Percentiles rank a stretch among this genome's conserved stretches.
Conservation (phyloP, 2,797 vertebrate species). For the Sciurus vulgaris region DNA sequence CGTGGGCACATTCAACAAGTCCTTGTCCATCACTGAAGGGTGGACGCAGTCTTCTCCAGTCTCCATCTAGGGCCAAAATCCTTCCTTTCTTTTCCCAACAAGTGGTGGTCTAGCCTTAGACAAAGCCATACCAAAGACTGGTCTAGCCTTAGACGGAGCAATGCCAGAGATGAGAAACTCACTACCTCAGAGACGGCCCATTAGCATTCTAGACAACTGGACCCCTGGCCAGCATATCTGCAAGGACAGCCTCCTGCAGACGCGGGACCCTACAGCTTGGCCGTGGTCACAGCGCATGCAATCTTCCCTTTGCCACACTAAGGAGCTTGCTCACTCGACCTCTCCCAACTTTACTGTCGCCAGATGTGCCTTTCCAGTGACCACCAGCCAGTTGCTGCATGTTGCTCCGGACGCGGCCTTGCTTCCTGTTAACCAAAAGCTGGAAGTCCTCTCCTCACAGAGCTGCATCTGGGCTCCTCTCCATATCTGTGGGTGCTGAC, state of each 20-base stretch:
- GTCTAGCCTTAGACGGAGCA: not conserved
- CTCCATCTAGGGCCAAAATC: not conserved
- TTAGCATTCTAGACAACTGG: too few species aligned
- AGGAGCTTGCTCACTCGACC: not conserved
- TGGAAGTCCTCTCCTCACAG: rapidly evolving
- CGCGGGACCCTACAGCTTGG: rapidly evolving
- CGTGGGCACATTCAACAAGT: not conserved
- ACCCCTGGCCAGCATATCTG: not conserved
- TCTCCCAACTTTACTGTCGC: not conserved
- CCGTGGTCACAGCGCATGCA: rapidly evolving
- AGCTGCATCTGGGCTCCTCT: not conserved
- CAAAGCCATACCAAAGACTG: rapidly evolving
- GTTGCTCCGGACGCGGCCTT: not conserved
- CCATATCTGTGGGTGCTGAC: not conserved
- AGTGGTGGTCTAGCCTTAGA: rapidly evolving
- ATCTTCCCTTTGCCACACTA: not conserved
- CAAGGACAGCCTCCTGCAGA: not conserved
- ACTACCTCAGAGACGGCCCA: not conserved
- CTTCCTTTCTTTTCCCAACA: not conserved
- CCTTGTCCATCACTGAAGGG: not conserved
- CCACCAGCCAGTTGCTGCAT: rapidly evolving
- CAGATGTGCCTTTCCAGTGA: rapidly evolving
- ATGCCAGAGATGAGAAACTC: rapidly evolving
- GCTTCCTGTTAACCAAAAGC: not conserved
- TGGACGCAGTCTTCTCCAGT: rapidly evolving